These are phyloP conservation scores for Leptosomus discolor DNA, from an alignment of 2,113 vertebrate species.

Conservation along the genomic window DNA sequence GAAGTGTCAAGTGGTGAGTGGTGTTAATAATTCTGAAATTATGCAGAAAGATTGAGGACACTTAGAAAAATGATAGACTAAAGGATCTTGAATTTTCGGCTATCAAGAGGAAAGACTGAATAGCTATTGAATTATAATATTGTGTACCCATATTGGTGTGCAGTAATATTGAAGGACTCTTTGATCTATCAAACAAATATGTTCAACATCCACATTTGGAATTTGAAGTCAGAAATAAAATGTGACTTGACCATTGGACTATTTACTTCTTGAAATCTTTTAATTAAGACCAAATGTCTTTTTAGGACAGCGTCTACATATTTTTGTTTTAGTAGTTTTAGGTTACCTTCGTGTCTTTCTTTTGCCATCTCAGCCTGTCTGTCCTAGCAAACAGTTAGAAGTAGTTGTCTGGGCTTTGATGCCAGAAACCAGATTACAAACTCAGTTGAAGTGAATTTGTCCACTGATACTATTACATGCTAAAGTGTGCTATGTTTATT, in stretches of 20 bases:
- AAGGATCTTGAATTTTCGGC: neutral
- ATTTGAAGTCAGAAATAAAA: neutral
- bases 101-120: neutral
- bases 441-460: neutral
- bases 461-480: neutral
- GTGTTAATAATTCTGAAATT: neutral
- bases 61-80: neutral
- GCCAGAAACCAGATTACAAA: neutral
- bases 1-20: neutral
- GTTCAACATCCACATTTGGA: neutral
- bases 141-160: neutral
- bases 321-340: neutral
- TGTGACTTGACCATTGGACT: neutral
- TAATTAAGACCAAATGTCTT: neutral
- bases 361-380: neutral
- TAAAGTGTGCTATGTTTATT: neutral
- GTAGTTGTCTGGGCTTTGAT: neutral
- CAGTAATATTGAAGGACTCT: neutral
- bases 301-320: neutral
- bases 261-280: neutral
- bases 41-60: neutral
- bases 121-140: neutral
- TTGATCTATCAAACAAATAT: neutral
- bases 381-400: neutral
- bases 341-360: neutral